A percentile compares a stretch with the other conserved stretches of the same genome.
Evolutionary conservation across 2,113 vertebrate genomes (phyloP).

Genomic region (Hyaena hyaena): DNA sequence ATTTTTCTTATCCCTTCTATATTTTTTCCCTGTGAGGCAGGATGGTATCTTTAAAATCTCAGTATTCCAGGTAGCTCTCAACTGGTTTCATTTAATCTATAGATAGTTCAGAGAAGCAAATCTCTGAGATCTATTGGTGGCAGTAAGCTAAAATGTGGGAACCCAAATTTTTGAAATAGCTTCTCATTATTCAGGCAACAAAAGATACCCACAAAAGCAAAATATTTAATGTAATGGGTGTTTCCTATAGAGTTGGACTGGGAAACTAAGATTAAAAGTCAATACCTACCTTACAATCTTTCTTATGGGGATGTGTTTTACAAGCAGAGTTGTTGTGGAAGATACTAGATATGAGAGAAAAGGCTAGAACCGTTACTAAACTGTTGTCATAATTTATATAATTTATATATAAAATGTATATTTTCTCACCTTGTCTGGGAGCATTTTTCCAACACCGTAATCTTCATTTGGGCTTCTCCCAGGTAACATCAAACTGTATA

Average conservation of each 20-base stretch:
- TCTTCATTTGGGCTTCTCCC: neutral
- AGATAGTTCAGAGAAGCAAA: neutral
- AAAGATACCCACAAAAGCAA: neutral
- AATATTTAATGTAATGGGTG: neutral
- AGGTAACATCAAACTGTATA: neutral
- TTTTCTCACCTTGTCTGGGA: neutral
- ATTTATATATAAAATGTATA: neutral
- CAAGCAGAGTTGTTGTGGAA: neutral
- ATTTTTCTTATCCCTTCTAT: neutral
- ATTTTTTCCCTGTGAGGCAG: neutral
- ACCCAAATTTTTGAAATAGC: neutral
- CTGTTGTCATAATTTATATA: neutral
- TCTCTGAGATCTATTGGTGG: neutral
- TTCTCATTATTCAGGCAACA: neutral
- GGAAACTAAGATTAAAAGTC: neutral
- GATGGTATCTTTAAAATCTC: slow-evolving; percentile 28
- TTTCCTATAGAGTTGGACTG: neutral
- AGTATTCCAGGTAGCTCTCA: neutral
- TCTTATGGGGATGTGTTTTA: neutral
- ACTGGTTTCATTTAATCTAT: neutral
- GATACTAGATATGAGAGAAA: neutral
- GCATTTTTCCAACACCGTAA: neutral
- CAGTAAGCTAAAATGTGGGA: neutral
- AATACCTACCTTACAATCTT: neutral
- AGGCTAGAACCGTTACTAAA: neutral